phyloP scores from a whole-genome alignment of 1,140 invertebrate species.

The Cyrtorhinus lividipennis region DNA sequence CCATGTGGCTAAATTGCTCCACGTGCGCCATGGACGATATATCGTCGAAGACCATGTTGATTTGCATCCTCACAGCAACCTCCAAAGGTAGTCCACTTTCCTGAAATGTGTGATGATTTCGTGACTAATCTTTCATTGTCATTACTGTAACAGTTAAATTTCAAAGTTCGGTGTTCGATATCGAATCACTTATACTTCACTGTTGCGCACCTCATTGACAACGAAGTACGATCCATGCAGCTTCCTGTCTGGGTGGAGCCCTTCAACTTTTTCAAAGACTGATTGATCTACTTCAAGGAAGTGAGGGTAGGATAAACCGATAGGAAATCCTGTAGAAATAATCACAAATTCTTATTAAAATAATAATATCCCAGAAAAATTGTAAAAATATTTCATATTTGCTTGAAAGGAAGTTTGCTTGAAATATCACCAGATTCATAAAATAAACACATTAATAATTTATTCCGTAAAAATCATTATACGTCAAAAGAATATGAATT shows the following conservation, averaged over 20 bases:
- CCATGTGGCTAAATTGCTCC: constrained; percentile 46
- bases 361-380: too few relatives aligned
- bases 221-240: constrained; percentile 54
- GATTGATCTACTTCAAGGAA: constrained; percentile 58
- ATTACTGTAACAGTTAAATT: background rate
- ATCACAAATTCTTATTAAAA: too few relatives aligned
- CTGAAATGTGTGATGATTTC: constrained; percentile 31
- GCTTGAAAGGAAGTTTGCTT: too few relatives aligned
- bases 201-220: constrained; percentile 54
- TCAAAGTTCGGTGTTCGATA: too few relatives aligned
- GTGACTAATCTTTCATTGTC: too few relatives aligned
- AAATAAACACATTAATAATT: too few relatives aligned
- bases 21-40: constrained; percentile 43
- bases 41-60: constrained; percentile 62
- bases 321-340: constrained; percentile 48
- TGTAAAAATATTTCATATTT: too few relatives aligned
- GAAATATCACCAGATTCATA: too few relatives aligned
- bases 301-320: constrained; percentile 76
- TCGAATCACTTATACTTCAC: background rate
- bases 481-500: too few relatives aligned
- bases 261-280: constrained; percentile 49
- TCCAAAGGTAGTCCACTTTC: constrained; percentile 59
- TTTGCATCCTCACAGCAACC: constrained; percentile 60
- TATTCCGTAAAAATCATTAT: too few relatives aligned
- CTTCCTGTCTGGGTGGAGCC: constrained; percentile 47